phyloP scores from a whole-genome alignment of 2,797 vertebrate species.

The Enteromius mattozi region DNA sequence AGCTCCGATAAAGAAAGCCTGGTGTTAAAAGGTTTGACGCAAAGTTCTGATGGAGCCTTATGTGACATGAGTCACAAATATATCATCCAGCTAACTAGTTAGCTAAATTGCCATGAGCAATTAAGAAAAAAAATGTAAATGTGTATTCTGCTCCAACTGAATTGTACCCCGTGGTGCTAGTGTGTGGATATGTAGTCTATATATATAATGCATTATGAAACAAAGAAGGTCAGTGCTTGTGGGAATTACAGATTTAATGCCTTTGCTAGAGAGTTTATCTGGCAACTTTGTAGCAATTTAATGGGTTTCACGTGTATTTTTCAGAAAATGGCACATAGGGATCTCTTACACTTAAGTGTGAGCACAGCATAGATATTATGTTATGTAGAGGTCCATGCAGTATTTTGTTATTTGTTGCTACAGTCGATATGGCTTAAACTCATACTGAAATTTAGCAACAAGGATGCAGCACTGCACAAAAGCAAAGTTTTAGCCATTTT shows the following conservation, averaged over 20 bases:
- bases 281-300: neutral
- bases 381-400: neutral
- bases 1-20: neutral
- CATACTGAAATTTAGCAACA: neutral
- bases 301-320: neutral
- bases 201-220: constrained; percentile 1
- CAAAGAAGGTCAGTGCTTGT: neutral
- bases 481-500: neutral
- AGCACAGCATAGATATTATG: neutral
- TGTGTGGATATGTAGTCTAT: neutral
- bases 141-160: neutral
- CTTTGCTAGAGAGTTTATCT: neutral
- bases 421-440: neutral
- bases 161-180: neutral
- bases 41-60: neutral
- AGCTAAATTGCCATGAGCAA: neutral
- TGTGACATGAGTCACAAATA: neutral
- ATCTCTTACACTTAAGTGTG: neutral
- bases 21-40: neutral
- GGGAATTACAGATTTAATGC: neutral
- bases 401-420: neutral
- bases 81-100: neutral
- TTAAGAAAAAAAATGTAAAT: neutral
- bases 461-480: neutral
- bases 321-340: neutral